Evolutionary conservation across 1,140 invertebrate genomes (phyloP).

Genomic region (Oscheius sp.): DNA sequence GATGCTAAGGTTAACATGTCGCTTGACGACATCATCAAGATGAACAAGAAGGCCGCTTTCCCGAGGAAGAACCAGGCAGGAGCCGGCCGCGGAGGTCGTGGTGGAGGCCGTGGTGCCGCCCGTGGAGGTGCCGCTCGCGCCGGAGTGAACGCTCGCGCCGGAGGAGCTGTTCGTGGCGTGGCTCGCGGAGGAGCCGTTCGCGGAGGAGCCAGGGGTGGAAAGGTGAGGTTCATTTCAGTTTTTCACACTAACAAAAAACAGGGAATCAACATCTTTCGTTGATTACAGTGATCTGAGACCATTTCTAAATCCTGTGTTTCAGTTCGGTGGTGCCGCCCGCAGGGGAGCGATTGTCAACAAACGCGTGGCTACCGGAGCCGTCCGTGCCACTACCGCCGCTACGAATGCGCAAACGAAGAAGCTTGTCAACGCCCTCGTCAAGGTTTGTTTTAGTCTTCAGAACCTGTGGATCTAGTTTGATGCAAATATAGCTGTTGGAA

Average conservation of each 20-base stretch:
- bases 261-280: no score
- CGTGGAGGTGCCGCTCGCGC: constrained; percentile 14
- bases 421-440: constrained; percentile 42
- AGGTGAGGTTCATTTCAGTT: no score
- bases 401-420: constrained; percentile 37
- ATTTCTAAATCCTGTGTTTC: no score
- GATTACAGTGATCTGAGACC: no score
- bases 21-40: constrained; percentile 50
- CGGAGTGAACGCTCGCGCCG: neutral
- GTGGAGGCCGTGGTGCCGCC: neutral
- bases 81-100: neutral
- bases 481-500: constrained; percentile 2
- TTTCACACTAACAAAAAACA: no score
- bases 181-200: neutral
- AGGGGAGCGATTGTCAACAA: neutral
- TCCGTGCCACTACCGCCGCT: no score
- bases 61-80: constrained; percentile 27
- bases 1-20: constrained; percentile 43
- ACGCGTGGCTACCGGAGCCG: no score
- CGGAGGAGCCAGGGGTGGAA: neutral
- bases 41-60: constrained; percentile 29
- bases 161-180: neutral
- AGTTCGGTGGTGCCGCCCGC: no score
- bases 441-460: constrained; percentile 24
- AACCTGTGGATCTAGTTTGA: no score